A percentile compares a stretch with the other conserved stretches of the same genome.
Conservation (phyloP, 2,888 invertebrate species). For the Caenorhabditis wallacei region DNA sequence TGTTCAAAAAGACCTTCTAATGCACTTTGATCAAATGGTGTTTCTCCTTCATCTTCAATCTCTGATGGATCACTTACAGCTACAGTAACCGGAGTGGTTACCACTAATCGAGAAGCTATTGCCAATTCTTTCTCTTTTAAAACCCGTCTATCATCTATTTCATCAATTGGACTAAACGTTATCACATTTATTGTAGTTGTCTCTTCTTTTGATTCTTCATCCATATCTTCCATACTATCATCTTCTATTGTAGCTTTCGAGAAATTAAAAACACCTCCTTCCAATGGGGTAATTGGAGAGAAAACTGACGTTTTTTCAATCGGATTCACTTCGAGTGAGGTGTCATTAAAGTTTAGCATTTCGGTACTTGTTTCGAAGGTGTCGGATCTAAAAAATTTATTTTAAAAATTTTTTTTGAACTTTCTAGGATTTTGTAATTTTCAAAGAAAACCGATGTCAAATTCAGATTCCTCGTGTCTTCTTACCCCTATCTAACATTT, state of each 20-base stretch:
- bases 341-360: slow-evolving; percentile 58
- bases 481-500: background rate
- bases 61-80: slow-evolving; percentile 52
- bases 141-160: slow-evolving; percentile 51
- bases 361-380: slow-evolving; percentile 59
- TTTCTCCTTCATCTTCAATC: slow-evolving; percentile 54
- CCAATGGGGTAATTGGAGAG: slow-evolving; percentile 51
- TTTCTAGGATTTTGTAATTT: too few relatives aligned
- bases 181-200: slow-evolving; percentile 33
- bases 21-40: slow-evolving; percentile 63
- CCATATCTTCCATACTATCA: slow-evolving; percentile 46
- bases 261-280: slow-evolving; percentile 47
- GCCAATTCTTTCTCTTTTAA: slow-evolving; percentile 57
- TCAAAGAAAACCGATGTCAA: too few relatives aligned
- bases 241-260: slow-evolving; percentile 56
- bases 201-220: slow-evolving; percentile 26
- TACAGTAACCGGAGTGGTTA: slow-evolving; percentile 26
- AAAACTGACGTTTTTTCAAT: slow-evolving; percentile 47
- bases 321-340: slow-evolving; percentile 42
- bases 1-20: slow-evolving; percentile 60
- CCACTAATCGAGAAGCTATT: slow-evolving; percentile 17
- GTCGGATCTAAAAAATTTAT: slow-evolving; percentile 25
- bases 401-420: background rate
- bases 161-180: slow-evolving; percentile 53
- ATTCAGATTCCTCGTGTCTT: background rate